A percentile compares a stretch with the other conserved stretches of the same genome.
Conservation (phyloP, 1,140 invertebrate genomes). For the Drosophila lowei region DNA sequence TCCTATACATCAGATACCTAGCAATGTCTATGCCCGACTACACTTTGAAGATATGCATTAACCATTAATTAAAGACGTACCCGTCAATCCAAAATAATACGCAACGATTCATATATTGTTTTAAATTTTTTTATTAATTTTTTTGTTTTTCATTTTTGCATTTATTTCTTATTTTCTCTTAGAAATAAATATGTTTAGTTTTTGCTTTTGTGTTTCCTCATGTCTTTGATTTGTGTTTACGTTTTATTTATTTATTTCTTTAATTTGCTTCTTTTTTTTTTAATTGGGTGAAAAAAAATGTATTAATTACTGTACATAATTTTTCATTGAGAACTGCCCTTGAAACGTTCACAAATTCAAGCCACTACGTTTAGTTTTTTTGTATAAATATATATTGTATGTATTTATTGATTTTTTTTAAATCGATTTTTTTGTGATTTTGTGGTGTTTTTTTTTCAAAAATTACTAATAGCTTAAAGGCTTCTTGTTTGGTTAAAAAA, state of each 20-base stretch:
- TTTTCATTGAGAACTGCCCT: conserved; percentile 17
- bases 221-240: conserved; percentile 36
- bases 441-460: conserved; percentile 21
- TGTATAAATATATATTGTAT: conserved; percentile 54
- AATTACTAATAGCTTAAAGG: conserved; percentile 47
- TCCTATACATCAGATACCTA: no score
- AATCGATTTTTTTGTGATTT: conserved; percentile 11
- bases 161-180: conserved; percentile 32
- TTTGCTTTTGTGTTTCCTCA: conserved; percentile 4
- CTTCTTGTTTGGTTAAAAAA: conserved; percentile 21
- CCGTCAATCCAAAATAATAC: no score
- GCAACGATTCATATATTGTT: not conserved
- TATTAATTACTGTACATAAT: conserved; percentile 36
- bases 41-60: no score
- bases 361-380: conserved; percentile 33
- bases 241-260: conserved; percentile 26
- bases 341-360: conserved; percentile 34
- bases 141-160: conserved; percentile 35
- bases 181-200: conserved; percentile 18
- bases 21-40: no score
- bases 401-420: conserved; percentile 18
- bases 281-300: conserved; percentile 16
- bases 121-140: conserved; percentile 39
- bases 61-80: not conserved
- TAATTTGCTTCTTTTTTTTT: conserved; percentile 1